These are phyloP conservation scores for Caenorhabditis macrosperma DNA, from an alignment of 2,888 invertebrate species.

Conservation along the genomic window DNA sequence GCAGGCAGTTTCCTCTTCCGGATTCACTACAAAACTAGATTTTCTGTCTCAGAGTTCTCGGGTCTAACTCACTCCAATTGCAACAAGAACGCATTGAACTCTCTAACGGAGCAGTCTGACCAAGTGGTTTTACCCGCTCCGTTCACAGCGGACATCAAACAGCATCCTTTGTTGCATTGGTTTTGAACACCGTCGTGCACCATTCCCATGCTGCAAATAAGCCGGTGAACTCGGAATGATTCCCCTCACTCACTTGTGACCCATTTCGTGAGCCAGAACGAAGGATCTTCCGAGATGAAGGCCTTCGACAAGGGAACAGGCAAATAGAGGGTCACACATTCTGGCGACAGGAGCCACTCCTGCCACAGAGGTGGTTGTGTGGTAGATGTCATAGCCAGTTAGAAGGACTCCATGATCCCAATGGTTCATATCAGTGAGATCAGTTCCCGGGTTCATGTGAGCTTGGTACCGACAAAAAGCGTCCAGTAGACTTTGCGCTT, in stretches of 20 bases:
- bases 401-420: conserved; percentile 80
- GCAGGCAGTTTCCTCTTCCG: conserved; percentile 78
- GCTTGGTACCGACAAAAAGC: conserved; percentile 79
- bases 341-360: conserved; percentile 80
- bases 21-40: conserved; percentile 73
- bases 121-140: conserved; percentile 80
- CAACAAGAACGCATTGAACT: conserved; percentile 79
- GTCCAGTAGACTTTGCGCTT: conserved; percentile 79
- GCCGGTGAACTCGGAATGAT: too few relatives aligned
- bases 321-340: conserved; percentile 80
- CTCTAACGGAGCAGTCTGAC: conserved; percentile 78
- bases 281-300: conserved; percentile 79
- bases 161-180: conserved; percentile 77
- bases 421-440: conserved; percentile 78
- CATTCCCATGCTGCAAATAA: conserved; percentile 79
- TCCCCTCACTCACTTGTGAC: conserved; percentile 80
- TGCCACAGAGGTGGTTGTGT: conserved; percentile 79
- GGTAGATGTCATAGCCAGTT: conserved; percentile 80
- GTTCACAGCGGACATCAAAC: conserved; percentile 80
- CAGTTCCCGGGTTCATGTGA: conserved; percentile 78
- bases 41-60: neutral
- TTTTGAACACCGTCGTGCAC: conserved; percentile 80
- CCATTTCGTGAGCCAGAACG: conserved; percentile 80
- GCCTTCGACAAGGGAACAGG: conserved; percentile 80
- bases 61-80: conserved; percentile 75